These are phyloP conservation scores for Montipora capitata DNA, from an alignment of 92 coral and sea anemone species.

Conservation along the genomic window DNA sequence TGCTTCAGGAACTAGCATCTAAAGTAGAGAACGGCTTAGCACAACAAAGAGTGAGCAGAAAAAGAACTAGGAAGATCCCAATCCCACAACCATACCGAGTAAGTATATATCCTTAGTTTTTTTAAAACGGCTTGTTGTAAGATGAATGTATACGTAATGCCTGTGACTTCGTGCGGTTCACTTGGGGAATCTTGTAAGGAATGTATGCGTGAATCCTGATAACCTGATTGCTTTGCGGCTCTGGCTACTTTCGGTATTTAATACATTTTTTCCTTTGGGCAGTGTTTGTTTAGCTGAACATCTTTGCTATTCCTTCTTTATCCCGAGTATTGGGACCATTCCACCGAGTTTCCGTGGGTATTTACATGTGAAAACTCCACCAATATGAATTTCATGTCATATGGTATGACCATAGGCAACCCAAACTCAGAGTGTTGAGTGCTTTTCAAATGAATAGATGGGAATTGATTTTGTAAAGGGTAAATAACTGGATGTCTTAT, in stretches of 20 bases:
- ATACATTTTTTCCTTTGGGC: background rate
- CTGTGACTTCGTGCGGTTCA: no score
- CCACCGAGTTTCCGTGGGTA: background rate
- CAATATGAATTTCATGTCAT: background rate
- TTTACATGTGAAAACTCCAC: background rate
- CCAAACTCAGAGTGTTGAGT: background rate
- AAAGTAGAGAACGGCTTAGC: background rate
- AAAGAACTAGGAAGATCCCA: constrained; percentile 2
- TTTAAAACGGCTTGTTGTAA: no score
- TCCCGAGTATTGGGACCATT: background rate
- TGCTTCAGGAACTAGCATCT: constrained; percentile 11
- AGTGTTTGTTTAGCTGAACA: background rate
- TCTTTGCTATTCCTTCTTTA: no score
- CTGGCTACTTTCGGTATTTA: no score
- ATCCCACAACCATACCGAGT: constrained; percentile 21
- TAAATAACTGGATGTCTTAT: background rate
- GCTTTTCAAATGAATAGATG: no score
- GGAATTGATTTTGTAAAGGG: no score
- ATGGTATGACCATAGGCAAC: background rate
- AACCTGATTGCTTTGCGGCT: no score
- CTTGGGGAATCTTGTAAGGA: no score
- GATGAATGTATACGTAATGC: no score
- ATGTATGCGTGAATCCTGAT: background rate
- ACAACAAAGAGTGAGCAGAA: constrained; percentile 20
- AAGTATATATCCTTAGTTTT: background rate